A percentile compares a stretch with the other conserved stretches of the same genome.
phyloP scores from a whole-genome alignment of 2,113 vertebrate genomes.

The Felis catus region DNA sequence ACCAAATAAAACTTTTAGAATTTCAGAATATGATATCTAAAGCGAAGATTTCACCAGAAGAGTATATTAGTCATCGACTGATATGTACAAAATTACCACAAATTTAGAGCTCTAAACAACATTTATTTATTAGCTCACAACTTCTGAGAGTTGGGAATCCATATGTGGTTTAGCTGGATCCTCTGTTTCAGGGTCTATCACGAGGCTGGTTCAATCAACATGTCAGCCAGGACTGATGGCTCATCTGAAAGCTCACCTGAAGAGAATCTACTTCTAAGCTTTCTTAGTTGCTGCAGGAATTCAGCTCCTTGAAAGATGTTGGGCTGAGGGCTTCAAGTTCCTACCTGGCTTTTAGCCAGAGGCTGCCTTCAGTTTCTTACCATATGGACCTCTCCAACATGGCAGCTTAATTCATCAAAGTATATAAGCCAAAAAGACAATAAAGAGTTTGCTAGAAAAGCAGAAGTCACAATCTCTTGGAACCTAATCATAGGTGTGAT shows the following conservation, averaged over 20 bases:
- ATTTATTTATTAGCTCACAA: neutral
- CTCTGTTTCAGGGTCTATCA: neutral
- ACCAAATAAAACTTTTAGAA: neutral
- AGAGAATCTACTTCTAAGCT: neutral
- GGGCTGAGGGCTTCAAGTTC: neutral
- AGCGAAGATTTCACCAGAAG: neutral
- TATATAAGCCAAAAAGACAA: neutral
- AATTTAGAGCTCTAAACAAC: neutral
- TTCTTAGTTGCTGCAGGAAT: neutral
- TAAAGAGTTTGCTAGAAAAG: neutral
- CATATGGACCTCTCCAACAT: neutral
- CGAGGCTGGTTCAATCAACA: neutral
- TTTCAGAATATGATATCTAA: neutral
- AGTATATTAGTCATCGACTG: neutral
- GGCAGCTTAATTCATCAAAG: neutral
- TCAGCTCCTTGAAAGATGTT: neutral
- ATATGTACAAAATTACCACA: neutral
- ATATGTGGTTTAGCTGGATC: neutral
- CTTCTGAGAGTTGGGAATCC: neutral
- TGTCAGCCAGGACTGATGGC: neutral
- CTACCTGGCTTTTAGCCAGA: neutral
- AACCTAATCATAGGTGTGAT: neutral
- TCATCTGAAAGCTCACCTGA: neutral
- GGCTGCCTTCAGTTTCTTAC: neutral
- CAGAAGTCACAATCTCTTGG: neutral